A percentile compares a stretch with the other conserved stretches of the same genome.
Conservation (phyloP, 2,113 vertebrate genomes). For the Nestor notabilis region DNA sequence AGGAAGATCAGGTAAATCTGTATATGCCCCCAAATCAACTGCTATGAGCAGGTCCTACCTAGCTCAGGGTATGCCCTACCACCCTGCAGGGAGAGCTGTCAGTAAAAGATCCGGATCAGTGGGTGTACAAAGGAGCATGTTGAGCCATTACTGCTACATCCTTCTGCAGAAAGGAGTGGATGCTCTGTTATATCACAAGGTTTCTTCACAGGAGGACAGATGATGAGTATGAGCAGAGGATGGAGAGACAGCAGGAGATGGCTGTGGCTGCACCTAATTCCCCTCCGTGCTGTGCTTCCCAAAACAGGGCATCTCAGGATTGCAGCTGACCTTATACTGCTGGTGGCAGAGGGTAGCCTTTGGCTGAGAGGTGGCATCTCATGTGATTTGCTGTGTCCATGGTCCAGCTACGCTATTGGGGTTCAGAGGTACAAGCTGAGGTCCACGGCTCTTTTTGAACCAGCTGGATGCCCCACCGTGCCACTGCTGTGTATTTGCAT, state of each 20-base stretch:
- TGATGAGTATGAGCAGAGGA: not conserved
- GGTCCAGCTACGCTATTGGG: not conserved
- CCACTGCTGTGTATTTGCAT: accelerated
- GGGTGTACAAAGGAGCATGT: not conserved
- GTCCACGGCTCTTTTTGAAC: accelerated
- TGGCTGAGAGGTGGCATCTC: not conserved
- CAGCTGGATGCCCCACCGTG: not conserved
- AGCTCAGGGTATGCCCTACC: not conserved
- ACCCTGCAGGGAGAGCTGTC: not conserved
- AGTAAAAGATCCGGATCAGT: not conserved
- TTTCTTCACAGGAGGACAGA: not conserved
- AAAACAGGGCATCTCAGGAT: not conserved
- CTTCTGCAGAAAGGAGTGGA: not conserved
- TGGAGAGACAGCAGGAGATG: not conserved
- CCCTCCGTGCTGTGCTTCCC: not conserved
- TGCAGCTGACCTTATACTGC: not conserved
- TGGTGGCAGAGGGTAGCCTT: not conserved
- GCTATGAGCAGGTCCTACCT: accelerated
- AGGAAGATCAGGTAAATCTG: not conserved
- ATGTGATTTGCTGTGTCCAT: accelerated
- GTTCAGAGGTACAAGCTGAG: not conserved
- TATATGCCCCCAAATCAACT: accelerated
- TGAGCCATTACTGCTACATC: not conserved
- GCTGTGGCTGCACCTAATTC: not conserved
- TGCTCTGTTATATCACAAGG: accelerated